Conservation (phyloP, 2,113 vertebrate genomes). For the Laterallus jamaicensis region DNA sequence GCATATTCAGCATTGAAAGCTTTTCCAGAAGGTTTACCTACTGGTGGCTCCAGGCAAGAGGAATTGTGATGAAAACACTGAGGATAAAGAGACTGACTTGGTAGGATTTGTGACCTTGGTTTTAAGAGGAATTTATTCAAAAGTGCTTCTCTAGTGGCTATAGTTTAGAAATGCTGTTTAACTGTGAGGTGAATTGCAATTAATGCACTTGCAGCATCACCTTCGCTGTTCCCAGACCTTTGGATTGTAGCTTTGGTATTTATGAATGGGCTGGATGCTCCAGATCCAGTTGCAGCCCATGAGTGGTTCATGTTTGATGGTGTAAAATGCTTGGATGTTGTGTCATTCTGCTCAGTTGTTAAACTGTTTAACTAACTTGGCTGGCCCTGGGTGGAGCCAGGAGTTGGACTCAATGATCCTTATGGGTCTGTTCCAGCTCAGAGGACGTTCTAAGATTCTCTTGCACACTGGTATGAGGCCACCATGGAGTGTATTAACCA, state of each 20-base stretch:
- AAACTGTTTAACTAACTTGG: no score
- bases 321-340: no score
- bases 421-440: no score
- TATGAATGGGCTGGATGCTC: neutral
- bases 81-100: neutral
- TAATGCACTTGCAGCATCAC: neutral
- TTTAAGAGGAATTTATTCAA: neutral
- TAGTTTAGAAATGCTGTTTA: neutral
- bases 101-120: neutral
- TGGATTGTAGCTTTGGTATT: neutral
- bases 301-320: neutral
- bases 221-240: neutral
- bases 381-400: no score
- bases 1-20: neutral
- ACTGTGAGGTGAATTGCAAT: neutral
- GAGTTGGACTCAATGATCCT: no score
- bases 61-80: neutral
- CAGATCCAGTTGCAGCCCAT: neutral
- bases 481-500: neutral
- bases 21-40: neutral
- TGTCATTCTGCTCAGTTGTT: no score
- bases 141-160: rapidly evolving
- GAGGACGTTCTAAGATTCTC: no score
- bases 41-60: neutral
- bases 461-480: neutral